These are phyloP conservation scores for Stenopsyche tienmushanensis DNA, from an alignment of 1,140 invertebrate genomes.

Conservation along the genomic window DNA sequence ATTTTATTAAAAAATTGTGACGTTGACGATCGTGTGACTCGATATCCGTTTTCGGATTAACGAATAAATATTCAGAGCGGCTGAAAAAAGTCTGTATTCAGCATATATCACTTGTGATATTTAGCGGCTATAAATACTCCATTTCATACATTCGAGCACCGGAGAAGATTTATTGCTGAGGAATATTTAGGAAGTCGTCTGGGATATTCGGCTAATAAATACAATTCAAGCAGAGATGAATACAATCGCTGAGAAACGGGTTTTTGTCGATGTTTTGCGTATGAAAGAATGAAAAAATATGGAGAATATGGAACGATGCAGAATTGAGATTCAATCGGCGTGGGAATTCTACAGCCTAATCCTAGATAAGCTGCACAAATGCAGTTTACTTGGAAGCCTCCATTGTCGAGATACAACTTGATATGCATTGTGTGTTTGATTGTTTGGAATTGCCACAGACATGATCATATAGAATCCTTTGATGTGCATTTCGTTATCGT, in stretches of 20 bases:
- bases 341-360: not conserved
- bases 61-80: not conserved
- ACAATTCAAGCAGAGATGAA: too few species aligned
- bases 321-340: not conserved
- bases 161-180: too few species aligned
- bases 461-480: too few species aligned
- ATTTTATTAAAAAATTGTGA: constrained; percentile 7
- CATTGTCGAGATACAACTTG: not conserved
- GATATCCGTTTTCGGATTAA: not conserved
- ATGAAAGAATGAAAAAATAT: not conserved
- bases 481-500: too few species aligned
- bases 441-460: too few species aligned
- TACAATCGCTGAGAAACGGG: too few species aligned
- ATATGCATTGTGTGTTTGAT: not conserved
- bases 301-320: not conserved
- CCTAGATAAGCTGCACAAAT: not conserved
- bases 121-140: not conserved
- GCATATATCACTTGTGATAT: not conserved
- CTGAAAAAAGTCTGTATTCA: not conserved
- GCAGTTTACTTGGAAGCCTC: not conserved
- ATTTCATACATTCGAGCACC: too few species aligned
- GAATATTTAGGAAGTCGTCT: too few species aligned
- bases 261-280: too few species aligned
- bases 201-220: too few species aligned
- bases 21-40: constrained; percentile 12